Percentiles rank a stretch among this genome's conserved stretches.
These are phyloP conservation scores for Ciconia maguari DNA, from an alignment of 2,113 vertebrate species.

Conservation along the genomic window DNA sequence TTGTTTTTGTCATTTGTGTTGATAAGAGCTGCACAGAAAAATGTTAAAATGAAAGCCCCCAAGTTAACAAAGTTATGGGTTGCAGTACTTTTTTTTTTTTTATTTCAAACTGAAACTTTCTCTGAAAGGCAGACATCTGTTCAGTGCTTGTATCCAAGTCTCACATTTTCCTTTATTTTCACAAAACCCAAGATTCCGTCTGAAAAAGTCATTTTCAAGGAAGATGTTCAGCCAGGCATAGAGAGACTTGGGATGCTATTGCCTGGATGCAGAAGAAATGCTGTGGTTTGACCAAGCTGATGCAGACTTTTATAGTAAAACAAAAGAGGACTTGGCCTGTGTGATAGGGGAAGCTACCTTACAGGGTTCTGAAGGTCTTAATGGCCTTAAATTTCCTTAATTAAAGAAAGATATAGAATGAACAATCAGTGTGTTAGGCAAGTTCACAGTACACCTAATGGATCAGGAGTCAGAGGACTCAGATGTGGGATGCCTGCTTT, in stretches of 20 bases:
- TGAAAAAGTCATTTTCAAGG: background rate
- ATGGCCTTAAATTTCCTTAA: background rate
- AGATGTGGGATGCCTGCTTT: background rate
- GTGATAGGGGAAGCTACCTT: background rate
- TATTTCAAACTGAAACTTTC: background rate
- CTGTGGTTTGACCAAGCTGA: background rate
- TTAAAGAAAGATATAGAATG: background rate
- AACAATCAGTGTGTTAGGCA: background rate
- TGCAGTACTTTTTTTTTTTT: background rate
- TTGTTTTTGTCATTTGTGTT: background rate
- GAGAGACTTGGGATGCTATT: background rate
- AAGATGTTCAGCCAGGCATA: background rate
- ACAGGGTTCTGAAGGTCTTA: background rate
- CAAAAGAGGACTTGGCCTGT: background rate
- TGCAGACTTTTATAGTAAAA: background rate
- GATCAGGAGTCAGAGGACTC: background rate
- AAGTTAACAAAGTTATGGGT: background rate
- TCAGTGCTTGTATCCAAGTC: constrained; percentile 4
- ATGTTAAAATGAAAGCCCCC: background rate
- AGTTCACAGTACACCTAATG: background rate
- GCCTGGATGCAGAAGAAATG: background rate
- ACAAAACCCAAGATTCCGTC: background rate
- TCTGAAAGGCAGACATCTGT: background rate
- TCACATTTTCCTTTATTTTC: constrained; percentile 29
- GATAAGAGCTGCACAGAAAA: background rate